A percentile compares a stretch with the other conserved stretches of the same genome.
phyloP scores from a whole-genome alignment of 2,888 invertebrate species.

The Eupithecia subumbrata region DNA sequence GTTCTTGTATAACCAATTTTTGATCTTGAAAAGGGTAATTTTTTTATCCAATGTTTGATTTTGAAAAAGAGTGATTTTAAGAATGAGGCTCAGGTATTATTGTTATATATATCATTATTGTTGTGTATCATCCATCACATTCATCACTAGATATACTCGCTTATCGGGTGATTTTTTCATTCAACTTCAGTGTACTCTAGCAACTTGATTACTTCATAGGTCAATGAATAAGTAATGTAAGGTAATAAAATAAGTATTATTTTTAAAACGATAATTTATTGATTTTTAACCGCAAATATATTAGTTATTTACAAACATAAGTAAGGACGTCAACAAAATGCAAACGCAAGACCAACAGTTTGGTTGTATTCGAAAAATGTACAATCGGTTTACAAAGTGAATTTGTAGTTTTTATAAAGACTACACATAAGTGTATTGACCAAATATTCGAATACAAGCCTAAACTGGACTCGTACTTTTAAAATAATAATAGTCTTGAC shows the following conservation, averaged over 20 bases:
- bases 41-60: too few species aligned
- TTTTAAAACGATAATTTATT: slow-evolving; percentile 83
- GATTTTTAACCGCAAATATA: slow-evolving; percentile 81
- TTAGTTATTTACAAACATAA: slow-evolving; percentile 80
- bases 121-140: too few species aligned
- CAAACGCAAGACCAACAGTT: slow-evolving; percentile 72
- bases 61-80: too few species aligned
- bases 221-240: too few species aligned
- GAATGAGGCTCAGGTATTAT: too few species aligned
- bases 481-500: slow-evolving; percentile 46
- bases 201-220: background rate
- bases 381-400: slow-evolving; percentile 25
- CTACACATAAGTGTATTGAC: slow-evolving; percentile 32
- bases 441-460: slow-evolving; percentile 39
- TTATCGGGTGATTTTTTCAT: background rate
- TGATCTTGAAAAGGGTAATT: too few species aligned
- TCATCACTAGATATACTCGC: too few species aligned
- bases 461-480: slow-evolving; percentile 40
- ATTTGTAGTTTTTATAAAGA: slow-evolving; percentile 23
- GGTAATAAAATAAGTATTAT: slow-evolving; percentile 44
- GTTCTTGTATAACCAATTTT: too few species aligned
- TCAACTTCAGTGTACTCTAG: background rate
- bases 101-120: too few species aligned
- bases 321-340: slow-evolving; percentile 78
- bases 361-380: slow-evolving; percentile 37